Conservation (phyloP, 2,113 vertebrate species). For the Scortum barcoo region DNA sequence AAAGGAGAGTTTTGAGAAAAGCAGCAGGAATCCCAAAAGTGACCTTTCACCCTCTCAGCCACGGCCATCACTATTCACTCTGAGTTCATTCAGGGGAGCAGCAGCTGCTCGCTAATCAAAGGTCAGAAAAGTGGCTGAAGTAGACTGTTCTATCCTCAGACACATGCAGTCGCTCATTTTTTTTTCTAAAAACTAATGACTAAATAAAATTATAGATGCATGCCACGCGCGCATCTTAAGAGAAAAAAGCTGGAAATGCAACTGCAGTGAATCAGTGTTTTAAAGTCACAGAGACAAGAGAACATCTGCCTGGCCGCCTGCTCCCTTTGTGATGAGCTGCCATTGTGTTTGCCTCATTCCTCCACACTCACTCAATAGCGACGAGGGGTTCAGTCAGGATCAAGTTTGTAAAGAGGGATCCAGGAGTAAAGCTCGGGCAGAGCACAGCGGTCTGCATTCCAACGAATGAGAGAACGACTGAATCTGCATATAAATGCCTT, state of each 20-base stretch:
- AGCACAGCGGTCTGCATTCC: conserved; percentile 54
- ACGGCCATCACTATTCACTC: conserved; percentile 20
- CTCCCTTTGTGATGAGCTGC: conserved; percentile 48
- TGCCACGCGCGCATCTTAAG: accelerated
- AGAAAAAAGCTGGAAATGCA: background rate
- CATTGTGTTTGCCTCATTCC: conserved; percentile 72
- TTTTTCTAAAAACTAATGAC: too few species aligned
- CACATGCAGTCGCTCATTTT: conserved; percentile 1
- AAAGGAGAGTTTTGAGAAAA: conserved; percentile 25
- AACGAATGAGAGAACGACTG: conserved; percentile 3
- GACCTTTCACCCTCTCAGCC: conserved; percentile 58
- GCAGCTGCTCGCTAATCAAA: conserved; percentile 42
- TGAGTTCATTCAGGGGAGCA: conserved; percentile 9
- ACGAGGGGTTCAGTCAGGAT: conserved; percentile 61
- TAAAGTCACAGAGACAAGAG: conserved; percentile 24
- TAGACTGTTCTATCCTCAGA: conserved; percentile 15
- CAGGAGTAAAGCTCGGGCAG: conserved; percentile 38
- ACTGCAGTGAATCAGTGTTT: conserved; percentile 11
- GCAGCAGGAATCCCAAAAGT: conserved; percentile 26
- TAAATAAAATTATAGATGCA: conserved; percentile 30
- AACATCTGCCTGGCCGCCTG: conserved; percentile 64
- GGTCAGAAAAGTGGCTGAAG: background rate
- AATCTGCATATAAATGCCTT: conserved; percentile 56
- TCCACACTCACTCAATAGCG: conserved; percentile 51
- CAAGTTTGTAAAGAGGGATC: conserved; percentile 73